Base-by-base conservation (phyloP, 2,797 vertebrate species). In the Gobio occitaniae region DNA sequence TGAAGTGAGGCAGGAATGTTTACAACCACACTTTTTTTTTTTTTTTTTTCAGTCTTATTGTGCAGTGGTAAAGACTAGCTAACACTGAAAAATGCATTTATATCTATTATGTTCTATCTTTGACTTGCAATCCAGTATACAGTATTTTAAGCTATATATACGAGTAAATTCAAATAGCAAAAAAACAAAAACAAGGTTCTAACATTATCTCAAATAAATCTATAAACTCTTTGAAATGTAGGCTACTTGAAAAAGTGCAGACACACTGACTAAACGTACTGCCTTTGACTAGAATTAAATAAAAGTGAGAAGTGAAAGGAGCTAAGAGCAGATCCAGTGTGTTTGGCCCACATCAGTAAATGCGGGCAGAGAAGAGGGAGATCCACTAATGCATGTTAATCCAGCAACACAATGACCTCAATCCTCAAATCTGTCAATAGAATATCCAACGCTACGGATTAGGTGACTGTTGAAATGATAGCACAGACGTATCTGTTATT, bases 341-440 rank as follows among this genome's bases (percentile, higher is more conserved):
- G 38, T 83, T 76, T 70, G 47, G 44, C 72, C 54, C 66, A 85
- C 68, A 79, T 69, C 36, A 1, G 21, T 25, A 61, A 48, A 32
- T 65, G 75, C 59, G 56, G 25, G 90, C 87, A 89, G 87, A 88
- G 77, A 91, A 82, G 80, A 89, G 93, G 92, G 91, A 88, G 90
- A 89, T 92, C 90, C 89, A 89, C 88, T 94, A 94, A 94, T 94
- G 93, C 93, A 94, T 88, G 87, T 82, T 95, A 95, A 95, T 95
- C 94, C 94, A 88, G 87, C 89, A 91, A 92, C 92, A 95, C 93
- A 94, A 94, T 94, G 94, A 95, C 94, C 94, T 90, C 93, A 95
- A 95, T 95, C 95, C 93, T 83, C 92, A 93, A 93, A 95, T 94
- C 93, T 94, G 93, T 93, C 94, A 95, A 94, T 92, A 92, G 90